Base-by-base conservation (phyloP, 2,888 invertebrate species). In the Dryobota labecula region DNA sequence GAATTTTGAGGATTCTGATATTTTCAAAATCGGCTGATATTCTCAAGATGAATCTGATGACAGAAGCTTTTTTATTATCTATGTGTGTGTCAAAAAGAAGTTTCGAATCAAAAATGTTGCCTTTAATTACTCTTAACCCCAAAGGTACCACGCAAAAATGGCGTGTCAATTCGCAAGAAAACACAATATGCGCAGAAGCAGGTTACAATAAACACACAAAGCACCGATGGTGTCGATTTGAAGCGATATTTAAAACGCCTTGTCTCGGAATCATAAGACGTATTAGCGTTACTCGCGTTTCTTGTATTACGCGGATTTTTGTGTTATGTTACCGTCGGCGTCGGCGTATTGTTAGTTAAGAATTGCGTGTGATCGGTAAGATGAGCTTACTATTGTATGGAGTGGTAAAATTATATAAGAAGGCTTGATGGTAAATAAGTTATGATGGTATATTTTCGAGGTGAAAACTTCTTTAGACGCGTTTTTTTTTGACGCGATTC, bases 181-280 rank as follows among this genome's bases (percentile, higher is more conserved):
- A 38, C 20, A 53, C 53, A 47, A 53, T 30, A 38, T 73, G 47
- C 47, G 1, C 73, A 53, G 45, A 11, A 58, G 65, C 64, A 30
- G 53, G 49, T 15, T 73, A 58, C 33, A 56, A 47, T 83, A 53
- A n/a, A n/a, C n/a, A 70, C 78, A 81, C 56, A 83, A 70, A 57
- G 30, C 18, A 60, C 78, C 78, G 74, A 57, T 27, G 61, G 84
- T 58, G 69, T 81, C 51, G 64, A 71, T 81, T 70, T 65, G 61
- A 56, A 58, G 36, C n/a, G 71, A 62, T 67, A 76, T 68, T 65
- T 20, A 68, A 79, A 65, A 76, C 76, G 7, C 49, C 47, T 47
- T 54, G 54, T 54, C 41, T 58, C 24, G 20, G 30, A 64, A 80
- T 83, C 82, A 78, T 78, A 47, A 54, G 15, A 65, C 73, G 65